Evolutionary conservation across 2,888 invertebrate genomes (phyloP).

Genomic region (Tanaodytes sp.): DNA sequence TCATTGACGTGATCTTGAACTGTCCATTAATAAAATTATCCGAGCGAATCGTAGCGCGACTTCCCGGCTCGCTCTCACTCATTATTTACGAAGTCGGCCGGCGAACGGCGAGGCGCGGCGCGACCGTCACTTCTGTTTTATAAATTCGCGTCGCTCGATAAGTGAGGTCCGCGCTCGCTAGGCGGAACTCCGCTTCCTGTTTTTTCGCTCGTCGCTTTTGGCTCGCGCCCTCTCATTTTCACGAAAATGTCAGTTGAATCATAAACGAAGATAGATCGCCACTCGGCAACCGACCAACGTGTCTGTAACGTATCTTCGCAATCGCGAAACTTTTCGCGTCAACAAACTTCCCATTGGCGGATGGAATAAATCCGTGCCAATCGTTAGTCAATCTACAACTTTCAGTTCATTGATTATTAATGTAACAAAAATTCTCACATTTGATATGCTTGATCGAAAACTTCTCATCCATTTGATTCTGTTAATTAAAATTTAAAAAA

Average conservation of each 20-base stretch:
- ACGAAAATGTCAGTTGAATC: slow-evolving; percentile 50
- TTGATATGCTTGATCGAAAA: too few species aligned
- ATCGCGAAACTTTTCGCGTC: too few species aligned
- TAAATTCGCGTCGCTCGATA: slow-evolving; percentile 49
- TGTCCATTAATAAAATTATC: slow-evolving; percentile 53
- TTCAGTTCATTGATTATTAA: too few species aligned
- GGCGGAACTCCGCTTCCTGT: slow-evolving; percentile 52
- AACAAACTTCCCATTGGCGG: too few species aligned
- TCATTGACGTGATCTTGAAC: slow-evolving; percentile 45
- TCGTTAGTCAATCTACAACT: too few species aligned
- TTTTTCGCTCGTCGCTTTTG: slow-evolving; percentile 51
- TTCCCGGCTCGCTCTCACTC: slow-evolving; percentile 43
- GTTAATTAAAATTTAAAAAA: too few species aligned
- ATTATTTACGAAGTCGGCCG: slow-evolving; percentile 50
- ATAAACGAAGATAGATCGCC: slow-evolving; percentile 43
- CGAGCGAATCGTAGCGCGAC: slow-evolving; percentile 52
- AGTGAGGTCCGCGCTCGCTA: slow-evolving; percentile 44
- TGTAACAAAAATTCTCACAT: too few species aligned
- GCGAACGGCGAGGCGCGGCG: slow-evolving; percentile 42
- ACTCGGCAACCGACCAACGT: not conserved
- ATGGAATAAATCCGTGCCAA: too few species aligned
- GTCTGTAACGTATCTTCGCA: too few species aligned
- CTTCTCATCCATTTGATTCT: too few species aligned
- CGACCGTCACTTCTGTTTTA: slow-evolving; percentile 46
- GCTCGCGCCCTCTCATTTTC: slow-evolving; percentile 46